Percentiles rank a stretch among this genome's conserved stretches.
Evolutionary conservation across 2,113 vertebrate genomes (phyloP).

Genomic region (Pangasianodon gigas): DNA sequence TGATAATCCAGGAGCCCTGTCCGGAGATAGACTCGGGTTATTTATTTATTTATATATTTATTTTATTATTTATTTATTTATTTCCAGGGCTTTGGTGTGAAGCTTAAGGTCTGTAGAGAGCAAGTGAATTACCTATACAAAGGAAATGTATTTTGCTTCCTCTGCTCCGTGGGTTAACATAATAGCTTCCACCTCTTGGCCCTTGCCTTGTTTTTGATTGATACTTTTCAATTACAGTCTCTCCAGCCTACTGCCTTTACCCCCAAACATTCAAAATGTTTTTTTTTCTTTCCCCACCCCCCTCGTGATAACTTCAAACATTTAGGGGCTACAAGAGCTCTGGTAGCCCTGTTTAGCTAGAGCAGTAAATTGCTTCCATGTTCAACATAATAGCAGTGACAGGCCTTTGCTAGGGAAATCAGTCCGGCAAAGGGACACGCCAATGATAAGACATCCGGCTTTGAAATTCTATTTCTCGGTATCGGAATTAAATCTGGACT

Average conservation of each 20-base stretch:
- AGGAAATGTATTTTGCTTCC: conserved; percentile 73
- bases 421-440: conserved; percentile 96
- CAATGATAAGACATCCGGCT: conserved; percentile 97
- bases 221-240: conserved; percentile 99
- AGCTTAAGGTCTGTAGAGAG: conserved; percentile 70
- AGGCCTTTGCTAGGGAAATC: conserved; percentile 99
- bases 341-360: conserved; percentile 95
- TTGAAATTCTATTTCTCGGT: conserved; percentile 99
- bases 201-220: conserved; percentile 94
- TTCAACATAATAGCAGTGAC: conserved; percentile 98
- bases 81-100: conserved; percentile 51
- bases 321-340: conserved; percentile 92
- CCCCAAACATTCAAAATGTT: conserved; percentile 96
- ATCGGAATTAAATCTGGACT: conserved; percentile 99
- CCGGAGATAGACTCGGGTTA: conserved; percentile 31
- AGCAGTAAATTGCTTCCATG: conserved; percentile 99
- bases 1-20: conserved; percentile 69
- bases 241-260: conserved; percentile 77
- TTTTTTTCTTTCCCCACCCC: conserved; percentile 70
- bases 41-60: conserved; percentile 51
- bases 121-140: conserved; percentile 75
- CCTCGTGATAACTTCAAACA: conserved; percentile 93
- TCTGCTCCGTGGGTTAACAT: conserved; percentile 74
- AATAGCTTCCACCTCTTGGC: conserved; percentile 76
- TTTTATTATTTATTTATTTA: conserved; percentile 58